A percentile compares a stretch with the other conserved stretches of the same genome.
phyloP scores from a whole-genome alignment of 2,113 vertebrate genomes.

The Oenanthe oenanthe region DNA sequence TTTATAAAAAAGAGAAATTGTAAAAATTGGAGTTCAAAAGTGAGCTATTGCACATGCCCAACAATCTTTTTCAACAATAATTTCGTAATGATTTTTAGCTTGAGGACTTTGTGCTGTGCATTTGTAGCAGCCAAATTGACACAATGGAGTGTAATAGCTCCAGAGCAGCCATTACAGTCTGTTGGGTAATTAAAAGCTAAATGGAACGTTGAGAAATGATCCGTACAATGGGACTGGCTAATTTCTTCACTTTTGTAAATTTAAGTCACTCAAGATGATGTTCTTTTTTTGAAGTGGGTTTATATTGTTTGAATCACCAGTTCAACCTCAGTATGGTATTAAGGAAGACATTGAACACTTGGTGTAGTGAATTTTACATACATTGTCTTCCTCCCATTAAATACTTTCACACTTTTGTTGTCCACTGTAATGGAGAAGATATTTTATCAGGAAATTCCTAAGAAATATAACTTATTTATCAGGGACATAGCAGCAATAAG shows the following conservation, averaged over 20 bases:
- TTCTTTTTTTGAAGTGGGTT: neutral
- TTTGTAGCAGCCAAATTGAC: constrained; percentile 62
- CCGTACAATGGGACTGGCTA: constrained; percentile 47
- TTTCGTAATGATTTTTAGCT: constrained; percentile 68
- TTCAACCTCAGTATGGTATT: neutral
- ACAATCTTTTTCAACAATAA: constrained; percentile 58
- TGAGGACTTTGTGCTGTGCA: constrained; percentile 49
- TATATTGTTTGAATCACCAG: constrained; percentile 1
- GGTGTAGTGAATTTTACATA: neutral
- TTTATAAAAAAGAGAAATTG: constrained; percentile 51
- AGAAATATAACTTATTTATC: neutral
- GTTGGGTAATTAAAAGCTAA: constrained; percentile 73
- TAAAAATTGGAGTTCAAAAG: constrained; percentile 33
- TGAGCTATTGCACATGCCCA: neutral
- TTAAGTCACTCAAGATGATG: constrained; percentile 51
- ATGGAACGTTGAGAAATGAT: constrained; percentile 66
- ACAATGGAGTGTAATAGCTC: constrained; percentile 55
- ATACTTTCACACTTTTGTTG: neutral
- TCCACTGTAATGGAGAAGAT: neutral
- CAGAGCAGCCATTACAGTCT: constrained; percentile 68
- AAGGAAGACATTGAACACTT: neutral
- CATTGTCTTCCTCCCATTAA: neutral
- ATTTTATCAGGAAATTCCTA: neutral
- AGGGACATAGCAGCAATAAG: neutral
- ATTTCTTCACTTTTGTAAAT: constrained; percentile 52